Base-by-base conservation (phyloP, 2,888 invertebrate species). In the Podabrus alpinus region DNA sequence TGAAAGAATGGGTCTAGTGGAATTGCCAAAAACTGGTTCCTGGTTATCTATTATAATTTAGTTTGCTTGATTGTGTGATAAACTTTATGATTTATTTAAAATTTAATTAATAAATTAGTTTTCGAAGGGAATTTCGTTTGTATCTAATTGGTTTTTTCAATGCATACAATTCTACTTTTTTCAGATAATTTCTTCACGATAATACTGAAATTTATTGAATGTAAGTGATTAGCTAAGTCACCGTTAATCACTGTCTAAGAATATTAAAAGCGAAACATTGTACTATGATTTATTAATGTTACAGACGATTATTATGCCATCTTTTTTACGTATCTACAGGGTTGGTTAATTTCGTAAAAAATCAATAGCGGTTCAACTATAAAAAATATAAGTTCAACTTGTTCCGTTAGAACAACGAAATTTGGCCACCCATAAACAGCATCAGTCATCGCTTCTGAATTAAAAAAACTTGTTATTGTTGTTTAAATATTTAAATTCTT, bases 191-290 rank as follows among this genome's bases (percentile, higher is more conserved):
- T n/a, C 21, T 45, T 45, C n/a, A 45, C n/a, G 45, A 45, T 45
- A 45, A 45, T 19, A 64, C 62, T 21, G 21, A 64, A 17, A n/a
- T 19, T 64, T 64, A 64, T 19, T 64, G 62, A 64, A 64, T 64
- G 13, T 64, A 64, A 64, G 62, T 64, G 62, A 64, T 64, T 64
- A 64, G 62, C 21, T 21, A 21, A 62, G 62, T 64, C 62, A 64
- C 62, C 62, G 62, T 64, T 64, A 64, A 64, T 64, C 62, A 64
- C 62, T 64, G 62, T 64, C 62, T 19, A 64, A 64, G 62, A 21
- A 19, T 64, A 64, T 64, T 64, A 64, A 64, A 64, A 64, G 62
- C 62, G 19, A n/a, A 64, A 64, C 62, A 64, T 64, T 64, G 13
- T 21, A 45, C 7, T 13, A 62, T 64, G 62, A 64, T 64, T 64